Evolutionary conservation across 2,797 vertebrate genomes (phyloP).

Genomic region (Characodon lateralis): DNA sequence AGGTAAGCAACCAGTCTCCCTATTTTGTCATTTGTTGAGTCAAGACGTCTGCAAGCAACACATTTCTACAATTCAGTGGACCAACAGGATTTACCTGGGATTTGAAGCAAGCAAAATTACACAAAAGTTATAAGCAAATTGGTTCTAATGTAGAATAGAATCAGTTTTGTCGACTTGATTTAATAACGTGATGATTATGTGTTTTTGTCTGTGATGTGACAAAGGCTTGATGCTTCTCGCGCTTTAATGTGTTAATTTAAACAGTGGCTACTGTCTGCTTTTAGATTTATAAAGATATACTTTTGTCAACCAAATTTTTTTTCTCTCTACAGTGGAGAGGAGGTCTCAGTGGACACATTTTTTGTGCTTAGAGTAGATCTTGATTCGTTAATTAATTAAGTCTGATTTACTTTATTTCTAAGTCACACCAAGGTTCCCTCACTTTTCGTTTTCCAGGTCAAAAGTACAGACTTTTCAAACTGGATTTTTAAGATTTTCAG

Average conservation of each 20-base stretch:
- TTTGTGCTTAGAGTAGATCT: background rate
- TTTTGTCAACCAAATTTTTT: background rate
- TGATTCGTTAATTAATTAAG: background rate
- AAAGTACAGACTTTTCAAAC: background rate
- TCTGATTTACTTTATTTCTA: background rate
- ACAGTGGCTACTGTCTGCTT: background rate
- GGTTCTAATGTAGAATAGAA: too few species aligned
- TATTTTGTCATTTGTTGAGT: background rate
- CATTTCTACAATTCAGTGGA: background rate
- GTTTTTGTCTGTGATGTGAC: too few species aligned
- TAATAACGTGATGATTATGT: too few species aligned
- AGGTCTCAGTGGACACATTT: background rate
- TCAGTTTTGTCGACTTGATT: too few species aligned
- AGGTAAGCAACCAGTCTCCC: background rate
- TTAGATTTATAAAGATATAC: background rate
- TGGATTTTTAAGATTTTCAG: background rate
- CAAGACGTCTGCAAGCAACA: background rate
- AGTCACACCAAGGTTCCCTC: background rate
- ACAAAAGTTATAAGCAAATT: too few species aligned
- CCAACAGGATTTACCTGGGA: too few species aligned
- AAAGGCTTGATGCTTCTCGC: background rate
- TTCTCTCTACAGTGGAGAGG: background rate
- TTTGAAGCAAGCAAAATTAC: too few species aligned
- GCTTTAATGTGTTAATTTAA: background rate
- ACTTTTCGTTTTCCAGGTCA: background rate